phyloP scores from a whole-genome alignment of 2,888 invertebrate species.

The Gisinianus flammeolus region DNA sequence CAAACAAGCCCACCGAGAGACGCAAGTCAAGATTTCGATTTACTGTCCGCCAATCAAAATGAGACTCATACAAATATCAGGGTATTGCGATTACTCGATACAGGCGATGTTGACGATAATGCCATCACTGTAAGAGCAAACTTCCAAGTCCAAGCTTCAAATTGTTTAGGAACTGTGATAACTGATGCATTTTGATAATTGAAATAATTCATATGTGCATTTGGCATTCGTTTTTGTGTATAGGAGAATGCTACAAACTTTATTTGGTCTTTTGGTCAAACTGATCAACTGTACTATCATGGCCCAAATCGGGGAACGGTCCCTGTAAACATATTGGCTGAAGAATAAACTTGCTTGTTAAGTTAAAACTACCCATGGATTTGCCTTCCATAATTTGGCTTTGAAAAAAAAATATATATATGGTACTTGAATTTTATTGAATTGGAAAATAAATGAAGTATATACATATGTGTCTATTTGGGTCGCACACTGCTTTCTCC shows the following conservation, averaged over 20 bases:
- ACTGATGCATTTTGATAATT: too few relatives aligned
- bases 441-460: too few relatives aligned
- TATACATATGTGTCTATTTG: too few relatives aligned
- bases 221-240: background rate
- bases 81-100: background rate
- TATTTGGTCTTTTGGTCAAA: constrained; percentile 10
- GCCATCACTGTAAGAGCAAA: background rate
- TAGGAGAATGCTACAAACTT: constrained; percentile 6
- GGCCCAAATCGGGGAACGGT: constrained; percentile 1
- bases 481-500: too few relatives aligned
- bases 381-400: too few relatives aligned
- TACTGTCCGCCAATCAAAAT: constrained; percentile 11
- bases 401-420: too few relatives aligned
- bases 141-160: background rate
- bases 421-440: too few relatives aligned
- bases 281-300: background rate
- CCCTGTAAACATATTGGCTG: background rate
- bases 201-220: too few relatives aligned
- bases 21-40: constrained; percentile 1
- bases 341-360: too few relatives aligned
- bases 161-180: background rate
- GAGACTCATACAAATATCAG: constrained; percentile 10
- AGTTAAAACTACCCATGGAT: too few relatives aligned
- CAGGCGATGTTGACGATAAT: constrained; percentile 11
- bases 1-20: constrained; percentile 1